A percentile compares a stretch with the other conserved stretches of the same genome.
phyloP scores from a whole-genome alignment of 2,113 vertebrate species.

The Apeltes quadracus region DNA sequence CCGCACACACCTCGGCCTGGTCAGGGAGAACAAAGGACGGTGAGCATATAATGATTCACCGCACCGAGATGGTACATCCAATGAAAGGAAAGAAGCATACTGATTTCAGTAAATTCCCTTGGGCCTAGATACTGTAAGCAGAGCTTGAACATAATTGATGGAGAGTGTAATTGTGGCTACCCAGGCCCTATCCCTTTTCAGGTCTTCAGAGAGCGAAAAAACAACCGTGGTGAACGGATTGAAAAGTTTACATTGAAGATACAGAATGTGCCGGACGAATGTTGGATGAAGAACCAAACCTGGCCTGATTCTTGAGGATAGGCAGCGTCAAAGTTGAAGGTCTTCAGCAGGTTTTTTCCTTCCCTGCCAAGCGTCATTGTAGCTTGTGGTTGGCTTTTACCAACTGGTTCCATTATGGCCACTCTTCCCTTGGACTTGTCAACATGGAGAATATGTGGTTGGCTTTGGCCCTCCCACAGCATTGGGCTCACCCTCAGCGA shows the following conservation, averaged over 20 bases:
- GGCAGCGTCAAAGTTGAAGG: conserved; percentile 65
- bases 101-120: conserved; percentile 14
- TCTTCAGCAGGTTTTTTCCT: conserved; percentile 54
- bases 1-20: conserved; percentile 73
- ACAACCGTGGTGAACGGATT: background rate
- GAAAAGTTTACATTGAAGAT: conserved; percentile 10
- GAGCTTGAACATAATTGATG: conserved; percentile 43
- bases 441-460: conserved; percentile 67
- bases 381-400: conserved; percentile 40
- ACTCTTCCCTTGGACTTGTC: conserved; percentile 76
- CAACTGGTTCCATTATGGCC: conserved; percentile 68
- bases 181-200: conserved; percentile 51
- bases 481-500: conserved; percentile 73
- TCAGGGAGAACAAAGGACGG: conserved; percentile 50
- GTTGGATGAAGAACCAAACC: conserved; percentile 53
- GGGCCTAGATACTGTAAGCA: conserved; percentile 45
- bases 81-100: conserved; percentile 20
- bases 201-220: conserved; percentile 48
- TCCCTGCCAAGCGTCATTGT: conserved; percentile 51
- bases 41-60: conserved; percentile 56
- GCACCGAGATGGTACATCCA: conserved; percentile 3
- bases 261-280: background rate
- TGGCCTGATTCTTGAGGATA: conserved; percentile 70
- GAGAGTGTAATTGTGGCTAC: conserved; percentile 30
- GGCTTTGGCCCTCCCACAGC: conserved; percentile 46